Conservation (phyloP, 2,113 vertebrate genomes). For the Eclectus roratus region DNA sequence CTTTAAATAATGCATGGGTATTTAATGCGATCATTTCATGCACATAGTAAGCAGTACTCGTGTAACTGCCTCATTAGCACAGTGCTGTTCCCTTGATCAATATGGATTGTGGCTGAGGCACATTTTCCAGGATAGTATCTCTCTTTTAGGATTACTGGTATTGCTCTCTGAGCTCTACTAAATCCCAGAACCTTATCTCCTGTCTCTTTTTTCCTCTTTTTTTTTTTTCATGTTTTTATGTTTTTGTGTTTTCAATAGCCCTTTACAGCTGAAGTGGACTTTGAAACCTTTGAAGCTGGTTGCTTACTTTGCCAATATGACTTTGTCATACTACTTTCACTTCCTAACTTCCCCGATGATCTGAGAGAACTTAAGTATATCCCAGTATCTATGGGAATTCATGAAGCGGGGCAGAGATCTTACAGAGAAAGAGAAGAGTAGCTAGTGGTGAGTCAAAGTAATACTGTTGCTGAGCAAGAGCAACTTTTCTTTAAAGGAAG, state of each 20-base stretch:
- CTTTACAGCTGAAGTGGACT: neutral
- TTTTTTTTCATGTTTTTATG: too few relatives aligned
- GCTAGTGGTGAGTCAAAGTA: neutral
- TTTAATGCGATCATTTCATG: constrained; percentile 18
- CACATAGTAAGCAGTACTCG: constrained; percentile 17
- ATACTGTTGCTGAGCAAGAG: neutral
- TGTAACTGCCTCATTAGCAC: constrained; percentile 30
- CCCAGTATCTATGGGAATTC: neutral
- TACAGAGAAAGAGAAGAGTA: neutral
- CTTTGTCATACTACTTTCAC: neutral
- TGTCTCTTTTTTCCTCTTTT: fast-evolving
- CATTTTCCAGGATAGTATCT: neutral
- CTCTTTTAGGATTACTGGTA: neutral
- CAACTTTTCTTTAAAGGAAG: neutral
- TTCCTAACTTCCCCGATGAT: neutral
- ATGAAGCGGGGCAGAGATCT: neutral
- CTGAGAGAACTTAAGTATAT: neutral
- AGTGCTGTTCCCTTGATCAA: constrained; percentile 18
- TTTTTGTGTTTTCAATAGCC: fast-evolving
- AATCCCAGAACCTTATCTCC: neutral
- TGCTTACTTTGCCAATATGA: neutral
- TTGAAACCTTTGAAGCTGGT: constrained; percentile 51
- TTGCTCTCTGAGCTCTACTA: neutral
- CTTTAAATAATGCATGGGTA: constrained; percentile 19
- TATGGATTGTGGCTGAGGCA: constrained; percentile 36